A percentile compares a stretch with the other conserved stretches of the same genome.
phyloP scores from a whole-genome alignment of 1,140 invertebrate species.

The Cotesia glomerata region DNA sequence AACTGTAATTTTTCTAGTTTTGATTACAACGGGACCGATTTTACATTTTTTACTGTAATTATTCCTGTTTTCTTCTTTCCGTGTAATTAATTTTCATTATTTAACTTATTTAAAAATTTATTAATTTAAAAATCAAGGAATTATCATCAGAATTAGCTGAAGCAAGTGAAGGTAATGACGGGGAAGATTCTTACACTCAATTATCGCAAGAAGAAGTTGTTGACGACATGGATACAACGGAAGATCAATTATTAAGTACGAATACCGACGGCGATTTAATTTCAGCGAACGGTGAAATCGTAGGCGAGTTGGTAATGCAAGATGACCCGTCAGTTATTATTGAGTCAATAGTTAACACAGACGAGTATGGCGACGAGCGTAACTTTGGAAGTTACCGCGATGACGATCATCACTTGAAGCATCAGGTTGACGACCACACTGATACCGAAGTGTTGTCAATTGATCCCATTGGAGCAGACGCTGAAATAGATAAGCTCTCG shows the following conservation, averaged over 20 bases:
- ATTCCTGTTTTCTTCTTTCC: no score
- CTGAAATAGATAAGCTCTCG: conserved; percentile 42
- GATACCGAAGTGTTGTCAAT: conserved; percentile 49
- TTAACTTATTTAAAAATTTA: no score
- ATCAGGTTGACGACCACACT: conserved; percentile 40
- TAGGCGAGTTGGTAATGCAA: conserved; percentile 55
- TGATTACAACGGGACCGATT: no score
- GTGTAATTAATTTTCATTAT: no score
- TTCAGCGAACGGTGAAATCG: conserved; percentile 51
- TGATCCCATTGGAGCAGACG: conserved; percentile 36
- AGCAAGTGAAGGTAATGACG: conserved; percentile 51
- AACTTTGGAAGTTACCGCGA: conserved; percentile 54
- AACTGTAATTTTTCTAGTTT: no score
- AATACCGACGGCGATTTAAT: conserved; percentile 48
- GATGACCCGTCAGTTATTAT: conserved; percentile 58
- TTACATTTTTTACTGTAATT: no score
- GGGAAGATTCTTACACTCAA: conserved; percentile 52
- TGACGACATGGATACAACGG: conserved; percentile 48
- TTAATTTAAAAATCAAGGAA: conserved; percentile 34
- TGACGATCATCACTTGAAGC: conserved; percentile 43
- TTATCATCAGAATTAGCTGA: conserved; percentile 49
- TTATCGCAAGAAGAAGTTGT: conserved; percentile 51
- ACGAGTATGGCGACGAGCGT: conserved; percentile 55
- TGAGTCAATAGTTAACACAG: conserved; percentile 55
- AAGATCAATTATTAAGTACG: conserved; percentile 45